These are phyloP conservation scores for Carollia perspicillata DNA, from an alignment of 2,113 vertebrate genomes.

Conservation along the genomic window DNA sequence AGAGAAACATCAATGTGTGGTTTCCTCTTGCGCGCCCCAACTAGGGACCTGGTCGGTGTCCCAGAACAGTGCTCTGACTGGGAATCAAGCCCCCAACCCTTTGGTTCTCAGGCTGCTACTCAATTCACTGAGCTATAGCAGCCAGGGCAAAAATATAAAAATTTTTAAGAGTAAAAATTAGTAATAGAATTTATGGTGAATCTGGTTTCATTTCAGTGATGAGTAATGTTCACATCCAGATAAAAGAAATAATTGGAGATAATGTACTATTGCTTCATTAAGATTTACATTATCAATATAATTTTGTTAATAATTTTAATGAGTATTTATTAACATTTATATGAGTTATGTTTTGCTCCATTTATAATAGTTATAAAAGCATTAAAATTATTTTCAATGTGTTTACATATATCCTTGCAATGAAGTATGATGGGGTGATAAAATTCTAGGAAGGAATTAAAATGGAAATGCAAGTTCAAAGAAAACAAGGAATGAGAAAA, in stretches of 20 bases:
- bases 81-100: too few relatives aligned
- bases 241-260: background rate
- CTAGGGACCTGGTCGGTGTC: background rate
- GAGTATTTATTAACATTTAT: background rate
- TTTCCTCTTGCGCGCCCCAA: too few relatives aligned
- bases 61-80: too few relatives aligned
- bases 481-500: background rate
- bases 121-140: background rate
- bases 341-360: background rate
- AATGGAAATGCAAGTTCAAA: background rate
- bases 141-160: background rate
- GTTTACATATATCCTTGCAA: background rate
- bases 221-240: background rate
- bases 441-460: background rate
- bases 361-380: background rate
- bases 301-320: conserved; percentile 23
- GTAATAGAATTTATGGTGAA: background rate
- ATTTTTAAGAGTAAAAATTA: background rate
- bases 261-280: background rate
- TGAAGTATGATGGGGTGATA: background rate
- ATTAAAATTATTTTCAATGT: background rate
- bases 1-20: too few relatives aligned
- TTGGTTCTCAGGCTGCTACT: too few relatives aligned
- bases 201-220: background rate
- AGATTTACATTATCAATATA: background rate